Base-by-base conservation (phyloP, 2,797 vertebrate genomes). In the Taenioides sp. region DNA sequence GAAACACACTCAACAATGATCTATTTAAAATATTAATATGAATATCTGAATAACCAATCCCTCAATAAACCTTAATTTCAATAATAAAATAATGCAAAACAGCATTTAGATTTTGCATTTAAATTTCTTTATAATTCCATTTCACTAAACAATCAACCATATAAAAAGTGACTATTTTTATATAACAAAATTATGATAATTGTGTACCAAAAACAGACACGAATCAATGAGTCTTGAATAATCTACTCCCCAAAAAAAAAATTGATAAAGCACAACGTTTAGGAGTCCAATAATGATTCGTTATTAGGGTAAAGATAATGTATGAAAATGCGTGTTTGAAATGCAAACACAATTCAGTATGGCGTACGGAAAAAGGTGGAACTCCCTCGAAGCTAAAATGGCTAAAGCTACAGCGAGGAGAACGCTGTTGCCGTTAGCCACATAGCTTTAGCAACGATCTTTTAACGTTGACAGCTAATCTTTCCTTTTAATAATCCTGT, bases 331-430 rank as follows among this genome's bases (percentile, higher is more conserved):
- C 20, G 28, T 22, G 4, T 25, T 5, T 12, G 37, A 2, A 47
- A 10, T 17, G 63, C 5, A 3, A 18, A 9, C 3, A 10, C 43
- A 27, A 16, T 27, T 65, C 40, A 18, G 43, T 65, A 25, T 49
- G 43, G 43, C 23, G 63, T 5, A 23, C 11, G 63, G 25, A 31
- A 31, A 65, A 65, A 27, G 22, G 9, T 27, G 63, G 4, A 63
- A 40, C 61, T 63, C 61, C 20, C 18, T 40, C 10, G 40, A 65
- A 50, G 63, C 63, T 65, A 65, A 65, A 65, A 65, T 65, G 63
- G 63, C 63, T 65, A 65, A 65, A 9, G 63, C 40, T 65, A 65
- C 34, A 6, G 18, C 59, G 25, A 64, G 7, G 5, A 64, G 54
- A 65, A 16, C 6, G 22, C 63, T 65, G 43, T 49, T 47, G n/a